Percentiles rank a stretch among this genome's conserved stretches.
Conservation (phyloP, 2,113 vertebrate genomes). For the Vulpes ferrilata region DNA sequence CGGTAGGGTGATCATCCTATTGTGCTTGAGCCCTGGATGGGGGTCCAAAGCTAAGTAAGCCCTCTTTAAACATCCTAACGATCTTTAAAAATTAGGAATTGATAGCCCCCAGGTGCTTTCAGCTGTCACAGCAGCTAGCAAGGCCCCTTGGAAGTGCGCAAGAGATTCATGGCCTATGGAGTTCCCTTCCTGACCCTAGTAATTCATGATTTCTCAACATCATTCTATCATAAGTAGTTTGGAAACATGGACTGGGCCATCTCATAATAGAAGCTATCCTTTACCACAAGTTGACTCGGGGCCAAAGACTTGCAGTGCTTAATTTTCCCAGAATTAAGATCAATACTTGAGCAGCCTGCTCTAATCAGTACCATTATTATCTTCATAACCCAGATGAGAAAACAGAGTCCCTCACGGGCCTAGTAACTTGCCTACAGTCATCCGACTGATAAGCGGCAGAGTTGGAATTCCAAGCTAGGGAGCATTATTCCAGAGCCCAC, state of each 20-base stretch:
- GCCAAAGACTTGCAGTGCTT: not conserved
- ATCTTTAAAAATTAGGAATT: slow-evolving; percentile 17
- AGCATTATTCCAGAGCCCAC: not conserved
- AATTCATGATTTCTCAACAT: not conserved
- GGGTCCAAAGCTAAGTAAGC: not conserved
- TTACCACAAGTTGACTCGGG: slow-evolving; percentile 8
- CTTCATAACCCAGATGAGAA: not conserved
- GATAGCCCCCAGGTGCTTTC: not conserved
- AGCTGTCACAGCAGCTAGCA: not conserved
- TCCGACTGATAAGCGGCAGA: not conserved
- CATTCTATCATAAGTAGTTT: not conserved
- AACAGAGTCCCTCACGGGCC: not conserved
- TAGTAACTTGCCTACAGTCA: not conserved
- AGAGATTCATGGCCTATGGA: not conserved
- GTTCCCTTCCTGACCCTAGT: not conserved
- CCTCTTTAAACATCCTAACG: slow-evolving; percentile 8
- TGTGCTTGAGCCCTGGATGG: not conserved
- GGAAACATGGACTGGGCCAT: not conserved
- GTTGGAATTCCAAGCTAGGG: not conserved
- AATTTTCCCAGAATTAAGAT: slow-evolving; percentile 29
- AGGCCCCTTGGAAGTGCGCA: not conserved
- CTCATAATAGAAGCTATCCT: slow-evolving; percentile 22
- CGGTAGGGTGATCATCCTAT: not conserved
- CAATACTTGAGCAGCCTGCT: not conserved
- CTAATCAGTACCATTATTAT: not conserved